These are phyloP conservation scores for Trinorchestia longiramus DNA, from an alignment of 1,140 invertebrate species.

Conservation along the genomic window DNA sequence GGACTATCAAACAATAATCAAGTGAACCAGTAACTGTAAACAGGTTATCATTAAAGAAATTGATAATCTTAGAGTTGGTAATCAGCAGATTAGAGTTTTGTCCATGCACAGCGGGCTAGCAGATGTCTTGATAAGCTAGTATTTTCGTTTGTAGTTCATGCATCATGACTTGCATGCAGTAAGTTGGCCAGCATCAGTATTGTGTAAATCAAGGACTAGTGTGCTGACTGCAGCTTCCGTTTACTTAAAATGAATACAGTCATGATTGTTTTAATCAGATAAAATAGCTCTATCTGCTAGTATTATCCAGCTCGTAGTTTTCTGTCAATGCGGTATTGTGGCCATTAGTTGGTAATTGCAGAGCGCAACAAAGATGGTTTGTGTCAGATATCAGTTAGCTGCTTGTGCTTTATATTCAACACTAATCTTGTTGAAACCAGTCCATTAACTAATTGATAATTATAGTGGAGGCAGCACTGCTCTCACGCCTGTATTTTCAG, in stretches of 20 bases:
- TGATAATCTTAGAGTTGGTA: background rate
- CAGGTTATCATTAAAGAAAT: background rate
- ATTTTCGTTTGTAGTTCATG: background rate
- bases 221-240: background rate
- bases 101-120: background rate
- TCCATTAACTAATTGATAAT: background rate
- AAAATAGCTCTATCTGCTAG: background rate
- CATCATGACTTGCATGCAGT: background rate
- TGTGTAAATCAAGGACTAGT: background rate
- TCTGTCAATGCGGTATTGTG: background rate
- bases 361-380: background rate
- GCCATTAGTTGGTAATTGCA: background rate
- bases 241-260: background rate
- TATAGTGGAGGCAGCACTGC: background rate
- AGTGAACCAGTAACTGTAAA: background rate
- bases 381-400: background rate
- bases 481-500: background rate
- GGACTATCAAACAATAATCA: background rate
- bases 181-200: background rate
- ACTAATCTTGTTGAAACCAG: background rate
- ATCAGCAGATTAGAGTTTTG: background rate
- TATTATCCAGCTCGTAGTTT: background rate
- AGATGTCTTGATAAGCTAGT: background rate
- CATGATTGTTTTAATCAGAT: background rate
- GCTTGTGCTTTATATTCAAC: background rate